phyloP scores from a whole-genome alignment of 30 jellyfish, hydroid and myxozoan species.

The Aurelia aurita region DNA sequence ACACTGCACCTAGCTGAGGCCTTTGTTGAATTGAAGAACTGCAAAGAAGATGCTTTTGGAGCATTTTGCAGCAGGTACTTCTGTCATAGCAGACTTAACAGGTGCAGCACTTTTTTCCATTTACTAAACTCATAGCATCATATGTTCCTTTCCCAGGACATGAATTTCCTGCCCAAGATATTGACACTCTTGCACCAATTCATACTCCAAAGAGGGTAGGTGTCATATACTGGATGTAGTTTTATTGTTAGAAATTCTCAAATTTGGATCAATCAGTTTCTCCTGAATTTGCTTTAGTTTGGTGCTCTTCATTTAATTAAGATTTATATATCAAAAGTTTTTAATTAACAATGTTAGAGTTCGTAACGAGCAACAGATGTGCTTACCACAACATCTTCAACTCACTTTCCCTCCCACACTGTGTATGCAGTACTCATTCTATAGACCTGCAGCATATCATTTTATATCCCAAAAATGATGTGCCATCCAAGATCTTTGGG shows the following conservation, averaged over 20 bases:
- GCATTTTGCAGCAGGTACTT: no score
- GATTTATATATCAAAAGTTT: background rate
- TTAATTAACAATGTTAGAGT: background rate
- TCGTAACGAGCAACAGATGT: background rate
- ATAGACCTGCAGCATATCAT: no score
- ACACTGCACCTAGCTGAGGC: no score
- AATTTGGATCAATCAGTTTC: no score
- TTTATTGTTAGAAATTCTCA: no score
- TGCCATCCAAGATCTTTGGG: no score
- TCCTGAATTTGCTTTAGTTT: background rate
- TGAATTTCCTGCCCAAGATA: slow-evolving; percentile 97
- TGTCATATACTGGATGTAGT: background rate
- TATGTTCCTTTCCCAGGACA: slow-evolving; percentile 44
- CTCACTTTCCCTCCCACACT: background rate
- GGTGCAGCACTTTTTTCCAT: no score
- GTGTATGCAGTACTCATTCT: no score
- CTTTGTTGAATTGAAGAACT: no score
- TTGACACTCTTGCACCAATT: slow-evolving; percentile 90
- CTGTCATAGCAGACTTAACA: no score
- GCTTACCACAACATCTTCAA: background rate
- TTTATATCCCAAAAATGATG: no score
- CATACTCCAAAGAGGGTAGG: slow-evolving; percentile 93
- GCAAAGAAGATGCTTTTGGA: no score
- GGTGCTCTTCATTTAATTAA: background rate
- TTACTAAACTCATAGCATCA: background rate